Percentiles rank a stretch among this genome's conserved stretches.
phyloP scores from a whole-genome alignment of 2,797 vertebrate genomes.

The Enteromius mattozi region DNA sequence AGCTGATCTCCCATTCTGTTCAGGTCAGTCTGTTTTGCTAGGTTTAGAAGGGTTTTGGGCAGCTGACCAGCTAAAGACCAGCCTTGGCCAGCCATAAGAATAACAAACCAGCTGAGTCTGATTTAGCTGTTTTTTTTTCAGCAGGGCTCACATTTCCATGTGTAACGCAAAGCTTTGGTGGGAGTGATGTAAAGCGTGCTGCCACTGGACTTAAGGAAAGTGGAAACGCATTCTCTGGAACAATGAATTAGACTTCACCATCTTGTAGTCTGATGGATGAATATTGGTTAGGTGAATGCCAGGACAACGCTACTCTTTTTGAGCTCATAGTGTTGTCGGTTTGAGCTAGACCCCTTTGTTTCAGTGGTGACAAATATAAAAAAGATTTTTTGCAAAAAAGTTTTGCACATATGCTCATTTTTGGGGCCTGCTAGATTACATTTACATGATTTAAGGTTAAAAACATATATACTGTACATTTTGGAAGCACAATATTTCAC shows the following conservation, averaged over 20 bases:
- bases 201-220: background rate
- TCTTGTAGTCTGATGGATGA: conserved; percentile 9
- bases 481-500: background rate
- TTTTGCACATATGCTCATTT: background rate
- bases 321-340: background rate
- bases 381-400: no score
- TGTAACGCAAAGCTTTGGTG: background rate
- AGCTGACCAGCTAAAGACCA: background rate
- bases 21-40: background rate
- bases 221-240: background rate
- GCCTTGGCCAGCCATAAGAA: background rate
- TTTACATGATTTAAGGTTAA: background rate
- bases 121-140: background rate
- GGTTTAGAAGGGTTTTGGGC: background rate
- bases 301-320: background rate
- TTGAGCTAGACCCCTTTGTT: background rate
- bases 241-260: background rate
- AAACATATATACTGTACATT: background rate
- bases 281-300: background rate
- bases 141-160: background rate
- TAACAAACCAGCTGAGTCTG: background rate
- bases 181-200: background rate
- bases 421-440: background rate
- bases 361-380: background rate
- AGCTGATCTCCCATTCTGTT: background rate